These are phyloP conservation scores for Strigops habroptila DNA, from an alignment of 2,113 vertebrate species.

Conservation along the genomic window DNA sequence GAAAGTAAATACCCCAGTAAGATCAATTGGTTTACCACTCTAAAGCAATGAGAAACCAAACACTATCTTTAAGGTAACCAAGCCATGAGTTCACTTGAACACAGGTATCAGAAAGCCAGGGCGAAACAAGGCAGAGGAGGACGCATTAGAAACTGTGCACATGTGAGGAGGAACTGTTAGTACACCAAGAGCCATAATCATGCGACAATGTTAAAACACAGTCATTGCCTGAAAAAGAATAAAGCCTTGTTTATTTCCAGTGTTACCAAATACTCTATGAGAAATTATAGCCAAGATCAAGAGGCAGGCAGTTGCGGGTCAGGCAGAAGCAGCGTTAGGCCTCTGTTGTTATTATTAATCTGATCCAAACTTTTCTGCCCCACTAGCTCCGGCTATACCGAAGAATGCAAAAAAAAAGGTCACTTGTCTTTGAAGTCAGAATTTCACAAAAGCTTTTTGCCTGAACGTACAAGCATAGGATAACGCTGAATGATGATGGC, in stretches of 20 bases:
- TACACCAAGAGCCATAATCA: constrained; percentile 20
- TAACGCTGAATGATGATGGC: neutral
- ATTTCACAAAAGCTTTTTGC: neutral
- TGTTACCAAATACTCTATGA: neutral
- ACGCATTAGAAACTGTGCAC: neutral
- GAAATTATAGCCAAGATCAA: neutral
- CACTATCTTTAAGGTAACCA: neutral
- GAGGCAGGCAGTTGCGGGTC: constrained; percentile 29
- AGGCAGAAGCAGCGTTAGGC: constrained; percentile 68
- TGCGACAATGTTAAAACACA: constrained; percentile 13
- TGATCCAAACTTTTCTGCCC: constrained; percentile 11
- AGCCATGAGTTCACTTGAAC: neutral
- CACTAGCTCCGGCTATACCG: neutral
- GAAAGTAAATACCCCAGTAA: neutral
- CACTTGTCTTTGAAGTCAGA: neutral
- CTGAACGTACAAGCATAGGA: neutral
- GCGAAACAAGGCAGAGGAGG: neutral
- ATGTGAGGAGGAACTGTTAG: neutral
- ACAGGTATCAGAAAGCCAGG: neutral
- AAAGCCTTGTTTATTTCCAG: neutral
- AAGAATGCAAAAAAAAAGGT: neutral
- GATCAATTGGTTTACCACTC: neutral
- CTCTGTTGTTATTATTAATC: constrained; percentile 21
- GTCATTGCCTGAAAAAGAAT: neutral
- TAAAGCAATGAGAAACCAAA: constrained; percentile 58